Evolutionary conservation across 2,113 vertebrate species (phyloP).

Genomic region (Ornithorhynchus anatinus): DNA sequence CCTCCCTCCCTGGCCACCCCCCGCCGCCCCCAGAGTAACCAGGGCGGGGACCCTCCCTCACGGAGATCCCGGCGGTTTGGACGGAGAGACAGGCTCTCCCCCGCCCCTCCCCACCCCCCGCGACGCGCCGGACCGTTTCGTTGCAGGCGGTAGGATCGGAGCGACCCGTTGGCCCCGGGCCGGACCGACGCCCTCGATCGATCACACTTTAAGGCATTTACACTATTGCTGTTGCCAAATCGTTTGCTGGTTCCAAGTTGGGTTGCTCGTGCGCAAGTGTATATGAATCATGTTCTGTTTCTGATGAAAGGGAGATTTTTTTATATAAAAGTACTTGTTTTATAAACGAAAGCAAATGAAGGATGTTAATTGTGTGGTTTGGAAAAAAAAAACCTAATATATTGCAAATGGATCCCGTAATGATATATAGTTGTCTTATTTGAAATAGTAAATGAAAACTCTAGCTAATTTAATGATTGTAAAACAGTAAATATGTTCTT

Average conservation of each 20-base stretch:
- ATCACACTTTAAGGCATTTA: constrained; percentile 51
- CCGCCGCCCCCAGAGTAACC: background rate
- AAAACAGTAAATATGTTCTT: constrained; percentile 73
- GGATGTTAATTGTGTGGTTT: constrained; percentile 70
- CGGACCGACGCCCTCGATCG: constrained; percentile 49
- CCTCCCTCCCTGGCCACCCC: background rate
- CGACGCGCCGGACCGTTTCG: background rate
- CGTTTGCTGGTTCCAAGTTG: constrained; percentile 63
- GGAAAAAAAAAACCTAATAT: constrained; percentile 55
- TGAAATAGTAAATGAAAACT: constrained; percentile 67
- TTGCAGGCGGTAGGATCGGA: background rate
- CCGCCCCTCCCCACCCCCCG: background rate
- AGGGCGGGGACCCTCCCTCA: background rate
- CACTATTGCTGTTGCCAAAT: constrained; percentile 69
- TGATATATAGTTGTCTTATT: constrained; percentile 71
- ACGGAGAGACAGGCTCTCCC: background rate
- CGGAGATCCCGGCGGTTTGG: background rate
- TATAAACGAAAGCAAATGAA: constrained; percentile 78
- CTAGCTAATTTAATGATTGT: constrained; percentile 74
- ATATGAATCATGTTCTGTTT: constrained; percentile 68
- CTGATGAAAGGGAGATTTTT: constrained; percentile 71
- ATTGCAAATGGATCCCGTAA: constrained; percentile 64
- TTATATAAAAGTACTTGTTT: constrained; percentile 76
- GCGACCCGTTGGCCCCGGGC: constrained; percentile 49
- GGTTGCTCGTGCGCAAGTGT: constrained; percentile 65